Conservation (phyloP, 2,888 invertebrate species). For the Lepidocyrtinus sp. region DNA sequence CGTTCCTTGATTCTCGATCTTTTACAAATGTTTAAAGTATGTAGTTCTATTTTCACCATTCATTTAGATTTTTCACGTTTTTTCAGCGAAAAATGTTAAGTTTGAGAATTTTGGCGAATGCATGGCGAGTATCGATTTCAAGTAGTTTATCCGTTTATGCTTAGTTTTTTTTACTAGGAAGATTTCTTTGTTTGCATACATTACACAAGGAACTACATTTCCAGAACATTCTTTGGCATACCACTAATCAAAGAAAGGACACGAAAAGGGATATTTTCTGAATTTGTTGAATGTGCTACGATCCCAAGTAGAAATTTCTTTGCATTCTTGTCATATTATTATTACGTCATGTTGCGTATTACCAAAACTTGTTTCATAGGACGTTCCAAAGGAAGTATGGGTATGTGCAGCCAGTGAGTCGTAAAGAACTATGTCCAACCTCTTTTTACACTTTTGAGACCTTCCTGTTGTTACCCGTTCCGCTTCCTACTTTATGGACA, state of each 20-base stretch:
- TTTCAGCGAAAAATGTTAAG: not conserved
- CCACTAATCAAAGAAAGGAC: not conserved
- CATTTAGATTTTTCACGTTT: constrained; percentile 8
- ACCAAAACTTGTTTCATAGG: not conserved
- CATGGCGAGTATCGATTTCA: too few relatives aligned
- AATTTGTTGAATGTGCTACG: constrained; percentile 5
- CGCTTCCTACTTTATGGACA: constrained; percentile 20
- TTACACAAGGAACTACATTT: too few relatives aligned
- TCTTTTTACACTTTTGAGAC: constrained; percentile 18
- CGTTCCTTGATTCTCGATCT: too few relatives aligned
- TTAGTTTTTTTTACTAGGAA: too few relatives aligned
- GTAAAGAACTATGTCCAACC: constrained; percentile 19
- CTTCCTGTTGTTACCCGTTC: constrained; percentile 21
- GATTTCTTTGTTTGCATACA: too few relatives aligned
- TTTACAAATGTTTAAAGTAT: too few relatives aligned
- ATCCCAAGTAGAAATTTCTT: not conserved
- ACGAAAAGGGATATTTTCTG: not conserved
- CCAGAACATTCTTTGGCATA: not conserved
- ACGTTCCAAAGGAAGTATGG: not conserved
- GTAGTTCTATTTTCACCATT: constrained; percentile 8
- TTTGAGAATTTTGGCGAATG: not conserved
- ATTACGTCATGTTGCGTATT: constrained; percentile 14
- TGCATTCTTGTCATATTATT: constrained; percentile 3
- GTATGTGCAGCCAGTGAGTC: constrained; percentile 20
- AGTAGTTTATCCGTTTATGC: too few relatives aligned